Conservation (phyloP, 2,113 vertebrate genomes). For the Centropus bengalensis region DNA sequence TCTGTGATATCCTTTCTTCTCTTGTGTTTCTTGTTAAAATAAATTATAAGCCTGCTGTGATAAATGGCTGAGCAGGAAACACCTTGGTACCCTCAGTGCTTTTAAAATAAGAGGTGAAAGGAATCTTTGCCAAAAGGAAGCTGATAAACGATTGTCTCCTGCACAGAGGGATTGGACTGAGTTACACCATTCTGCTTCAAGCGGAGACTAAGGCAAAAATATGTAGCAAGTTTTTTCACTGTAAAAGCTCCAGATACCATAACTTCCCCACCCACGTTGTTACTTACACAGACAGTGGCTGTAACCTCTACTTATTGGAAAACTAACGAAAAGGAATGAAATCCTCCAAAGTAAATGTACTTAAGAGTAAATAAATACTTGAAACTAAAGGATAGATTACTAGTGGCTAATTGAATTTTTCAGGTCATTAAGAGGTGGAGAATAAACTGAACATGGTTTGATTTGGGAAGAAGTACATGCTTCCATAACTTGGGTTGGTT, state of each 20-base stretch:
- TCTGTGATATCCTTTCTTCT: constrained; percentile 49
- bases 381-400: background rate
- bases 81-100: constrained; percentile 53
- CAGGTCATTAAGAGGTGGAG: background rate
- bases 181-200: background rate
- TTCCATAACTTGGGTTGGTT: background rate
- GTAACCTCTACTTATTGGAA: background rate
- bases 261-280: background rate
- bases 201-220: constrained; percentile 32
- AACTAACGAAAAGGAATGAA: background rate
- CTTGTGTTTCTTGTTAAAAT: constrained; percentile 51
- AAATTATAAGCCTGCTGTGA: constrained; percentile 58
- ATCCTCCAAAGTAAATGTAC: background rate
- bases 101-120: constrained; percentile 51
- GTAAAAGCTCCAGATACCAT: background rate
- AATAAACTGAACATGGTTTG: background rate
- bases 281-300: background rate
- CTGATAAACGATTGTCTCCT: constrained; percentile 44
- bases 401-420: background rate
- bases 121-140: constrained; percentile 56
- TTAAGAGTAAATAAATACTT: background rate
- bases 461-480: background rate
- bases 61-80: constrained; percentile 65
- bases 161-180: background rate
- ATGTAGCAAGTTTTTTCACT: constrained; percentile 2